Percentiles rank a stretch among this genome's conserved stretches.
Evolutionary conservation across 2,797 vertebrate species (phyloP).

Genomic region (Gadopsis marmoratus): DNA sequence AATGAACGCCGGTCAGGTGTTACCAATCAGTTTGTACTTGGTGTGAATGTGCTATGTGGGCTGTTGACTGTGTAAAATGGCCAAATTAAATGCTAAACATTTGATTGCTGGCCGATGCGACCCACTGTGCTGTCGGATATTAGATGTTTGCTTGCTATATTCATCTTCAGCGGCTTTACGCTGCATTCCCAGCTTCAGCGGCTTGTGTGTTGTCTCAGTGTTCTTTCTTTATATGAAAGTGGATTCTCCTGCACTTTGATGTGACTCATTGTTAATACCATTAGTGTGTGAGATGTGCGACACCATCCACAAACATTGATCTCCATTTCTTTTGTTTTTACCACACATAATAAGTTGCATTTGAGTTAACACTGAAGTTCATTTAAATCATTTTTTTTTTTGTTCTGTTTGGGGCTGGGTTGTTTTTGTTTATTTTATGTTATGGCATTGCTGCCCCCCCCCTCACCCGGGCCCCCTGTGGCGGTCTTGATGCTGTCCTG

Average conservation of each 20-base stretch:
- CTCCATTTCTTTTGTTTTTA: conserved; percentile 10
- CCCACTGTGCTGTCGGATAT: not conserved
- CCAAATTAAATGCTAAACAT: not conserved
- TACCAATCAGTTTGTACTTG: not conserved
- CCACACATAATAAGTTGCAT: conserved; percentile 44
- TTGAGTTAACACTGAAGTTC: conserved; percentile 67
- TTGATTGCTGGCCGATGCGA: not conserved
- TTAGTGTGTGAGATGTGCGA: not conserved
- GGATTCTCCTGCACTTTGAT: not conserved
- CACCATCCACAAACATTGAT: not conserved
- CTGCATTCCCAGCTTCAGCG: not conserved
- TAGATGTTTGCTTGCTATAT: not conserved
- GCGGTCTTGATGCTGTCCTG: conserved; percentile 81
- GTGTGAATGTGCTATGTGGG: not conserved
- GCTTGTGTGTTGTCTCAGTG: not conserved
- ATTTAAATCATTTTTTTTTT: conserved; percentile 80
- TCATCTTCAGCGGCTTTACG: conserved; percentile 9
- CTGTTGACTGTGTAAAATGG: not conserved
- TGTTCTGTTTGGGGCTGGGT: conserved; percentile 75
- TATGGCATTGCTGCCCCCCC: conserved; percentile 79
- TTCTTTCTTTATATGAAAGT: not conserved
- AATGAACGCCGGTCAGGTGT: not conserved
- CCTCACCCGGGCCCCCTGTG: conserved; percentile 70
- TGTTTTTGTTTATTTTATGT: conserved; percentile 71
- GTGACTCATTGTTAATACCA: not conserved